Percentiles rank a stretch among this genome's conserved stretches.
Evolutionary conservation across 2,797 vertebrate genomes (phyloP).

Genomic region (Danio kyathit): DNA sequence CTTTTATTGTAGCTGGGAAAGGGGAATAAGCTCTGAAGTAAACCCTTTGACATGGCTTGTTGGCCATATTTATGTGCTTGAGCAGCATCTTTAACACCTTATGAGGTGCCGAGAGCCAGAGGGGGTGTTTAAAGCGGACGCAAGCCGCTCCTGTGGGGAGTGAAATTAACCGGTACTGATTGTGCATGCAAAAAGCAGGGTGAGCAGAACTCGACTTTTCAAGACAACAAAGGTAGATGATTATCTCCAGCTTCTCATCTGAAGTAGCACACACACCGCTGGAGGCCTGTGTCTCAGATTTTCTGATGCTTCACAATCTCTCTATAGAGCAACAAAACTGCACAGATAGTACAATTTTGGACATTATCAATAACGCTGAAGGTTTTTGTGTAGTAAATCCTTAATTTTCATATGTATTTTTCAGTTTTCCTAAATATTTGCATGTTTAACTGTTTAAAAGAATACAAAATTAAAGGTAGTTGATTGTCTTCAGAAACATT

Average conservation of each 20-base stretch:
- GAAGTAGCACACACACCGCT: background rate
- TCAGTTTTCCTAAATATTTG: no score
- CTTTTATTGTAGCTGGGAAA: background rate
- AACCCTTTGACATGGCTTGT: slow-evolving; percentile 69
- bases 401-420: no score
- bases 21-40: slow-evolving; percentile 51
- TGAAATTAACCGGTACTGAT: slow-evolving; percentile 38
- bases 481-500: no score
- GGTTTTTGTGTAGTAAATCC: no score
- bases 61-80: slow-evolving; percentile 69
- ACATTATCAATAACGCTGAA: no score
- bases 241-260: slow-evolving; percentile 24
- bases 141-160: slow-evolving; percentile 6
- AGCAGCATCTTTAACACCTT: slow-evolving; percentile 65
- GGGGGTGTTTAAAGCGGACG: background rate
- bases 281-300: slow-evolving; percentile 1
- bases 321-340: background rate
- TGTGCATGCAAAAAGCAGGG: slow-evolving; percentile 29
- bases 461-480: no score
- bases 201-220: slow-evolving; percentile 17
- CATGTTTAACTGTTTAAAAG: no score
- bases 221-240: slow-evolving; percentile 33
- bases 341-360: no score
- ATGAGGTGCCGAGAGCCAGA: slow-evolving; percentile 1
- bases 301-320: background rate